A percentile compares a stretch with the other conserved stretches of the same genome.
Evolutionary conservation across 2,113 vertebrate species (phyloP).

Genomic region (Carollia perspicillata): DNA sequence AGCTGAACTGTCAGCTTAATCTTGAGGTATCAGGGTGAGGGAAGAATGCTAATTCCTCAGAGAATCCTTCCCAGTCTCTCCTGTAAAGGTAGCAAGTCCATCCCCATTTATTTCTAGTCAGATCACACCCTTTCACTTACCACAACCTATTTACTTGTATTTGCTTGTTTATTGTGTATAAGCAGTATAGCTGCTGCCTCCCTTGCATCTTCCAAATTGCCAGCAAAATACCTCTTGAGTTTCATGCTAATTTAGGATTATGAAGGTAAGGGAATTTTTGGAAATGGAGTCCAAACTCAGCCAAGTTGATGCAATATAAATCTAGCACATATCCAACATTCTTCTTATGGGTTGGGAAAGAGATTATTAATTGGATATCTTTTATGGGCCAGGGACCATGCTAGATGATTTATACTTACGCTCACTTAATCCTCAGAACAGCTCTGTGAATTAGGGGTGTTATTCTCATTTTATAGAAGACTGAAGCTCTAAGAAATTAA

Average conservation of each 20-base stretch:
- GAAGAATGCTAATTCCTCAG: not conserved
- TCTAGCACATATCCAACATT: not conserved
- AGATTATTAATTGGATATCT: not conserved
- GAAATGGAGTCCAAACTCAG: not conserved
- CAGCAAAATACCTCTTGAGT: not conserved
- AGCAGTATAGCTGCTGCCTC: not conserved
- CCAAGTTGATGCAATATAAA: not conserved
- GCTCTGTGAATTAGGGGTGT: not conserved
- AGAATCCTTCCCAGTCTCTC: not conserved
- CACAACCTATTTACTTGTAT: not conserved
- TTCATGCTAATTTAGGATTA: not conserved
- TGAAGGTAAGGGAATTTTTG: not conserved
- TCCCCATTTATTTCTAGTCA: not conserved
- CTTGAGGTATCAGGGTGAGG: not conserved
- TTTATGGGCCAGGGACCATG: not conserved
- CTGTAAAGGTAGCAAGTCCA: not conserved
- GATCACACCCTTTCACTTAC: not conserved
- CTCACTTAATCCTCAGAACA: not conserved
- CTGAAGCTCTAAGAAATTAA: not conserved
- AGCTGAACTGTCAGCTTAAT: not conserved
- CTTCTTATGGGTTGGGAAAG: not conserved
- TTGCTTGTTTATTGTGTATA: not conserved
- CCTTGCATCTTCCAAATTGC: not conserved
- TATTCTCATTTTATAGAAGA: not conserved
- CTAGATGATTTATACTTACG: not conserved